These are phyloP conservation scores for Lagopus leucura DNA, from an alignment of 2,113 vertebrate species.

Conservation along the genomic window DNA sequence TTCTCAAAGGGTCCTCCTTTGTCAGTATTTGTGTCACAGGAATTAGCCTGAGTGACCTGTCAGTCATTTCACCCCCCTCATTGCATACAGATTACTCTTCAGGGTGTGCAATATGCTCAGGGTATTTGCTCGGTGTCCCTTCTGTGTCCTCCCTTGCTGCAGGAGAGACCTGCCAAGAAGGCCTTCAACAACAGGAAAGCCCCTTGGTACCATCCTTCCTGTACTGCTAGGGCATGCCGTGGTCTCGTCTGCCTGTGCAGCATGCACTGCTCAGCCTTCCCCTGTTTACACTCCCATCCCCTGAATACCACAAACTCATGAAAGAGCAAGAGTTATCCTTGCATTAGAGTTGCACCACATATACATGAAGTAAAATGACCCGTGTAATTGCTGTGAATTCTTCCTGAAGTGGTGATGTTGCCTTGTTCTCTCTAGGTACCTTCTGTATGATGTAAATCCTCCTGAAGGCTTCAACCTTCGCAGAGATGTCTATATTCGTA, in stretches of 20 bases:
- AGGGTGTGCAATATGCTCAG: accelerated
- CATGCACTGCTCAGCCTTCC: accelerated
- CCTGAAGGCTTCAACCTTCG: constrained; percentile 97
- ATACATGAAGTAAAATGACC: not conserved
- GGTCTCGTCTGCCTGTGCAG: not conserved
- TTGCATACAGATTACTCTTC: accelerated
- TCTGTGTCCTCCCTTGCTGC: accelerated
- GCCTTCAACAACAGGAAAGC: not conserved
- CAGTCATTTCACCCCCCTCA: not conserved
- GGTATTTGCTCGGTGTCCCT: accelerated
- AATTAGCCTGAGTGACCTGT: accelerated
- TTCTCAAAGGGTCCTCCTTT: accelerated
- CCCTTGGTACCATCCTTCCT: too few species aligned
- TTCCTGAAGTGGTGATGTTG: not conserved
- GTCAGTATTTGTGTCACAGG: not conserved
- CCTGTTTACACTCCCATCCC: accelerated
- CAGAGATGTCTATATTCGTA: constrained; percentile 93
- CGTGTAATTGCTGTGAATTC: not conserved
- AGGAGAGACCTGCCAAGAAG: not conserved
- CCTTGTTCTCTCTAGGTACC: constrained; percentile 80
- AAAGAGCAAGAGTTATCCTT: not conserved
- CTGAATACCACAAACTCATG: accelerated
- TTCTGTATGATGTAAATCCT: constrained; percentile 96
- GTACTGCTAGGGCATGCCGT: accelerated
- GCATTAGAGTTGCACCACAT: accelerated